Evolutionary conservation across 2,888 invertebrate species (phyloP), one percentile per base, ranked within the genome.

Genomic region (Eupeodes latifasciatus): DNA sequence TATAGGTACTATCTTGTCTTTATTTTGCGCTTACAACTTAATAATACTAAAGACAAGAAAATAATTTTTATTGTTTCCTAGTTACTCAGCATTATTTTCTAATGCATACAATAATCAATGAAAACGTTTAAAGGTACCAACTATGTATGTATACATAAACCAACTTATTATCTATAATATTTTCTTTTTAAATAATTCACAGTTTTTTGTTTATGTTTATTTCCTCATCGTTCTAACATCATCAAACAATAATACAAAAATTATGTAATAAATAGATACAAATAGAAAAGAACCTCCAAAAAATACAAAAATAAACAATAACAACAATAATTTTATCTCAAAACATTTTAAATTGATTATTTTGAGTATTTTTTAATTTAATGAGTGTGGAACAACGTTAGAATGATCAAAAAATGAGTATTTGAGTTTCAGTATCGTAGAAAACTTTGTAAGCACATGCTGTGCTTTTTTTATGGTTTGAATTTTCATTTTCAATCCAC

Each of bases 211-310:
- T 36, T 61, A 36, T 61, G n/a, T 61, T 40, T 40, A 11, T n/a
- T 61, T 36, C n/a, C 14, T n/a, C 61, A 16, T 36, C n/a, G 10
- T 36, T 61, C 40, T n/a, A 14, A 2, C 2, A 10, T 67, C 10
- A 10, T 59, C n/a, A 36, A 51, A 53, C 51, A 67, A 51, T 51
- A 36, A 67, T 34, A 55, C 16, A 44, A 16, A 44, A 16, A 40
- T 71, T 71, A 71, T 55, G 36, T 55, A 71, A 71, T 34, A 10
- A 5, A 19, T 10, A 19, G 16, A 55, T 55, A 40, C 55, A 71
- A 71, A 71, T 36, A 69, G 55, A 71, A 71, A 53, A 55, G 19
- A 59, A 36, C 44, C 66, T 47, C 47, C 40, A 34, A 69, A 69
- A 67, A 69, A 10, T 16, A 40, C n/a, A 61, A 61, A 36, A 61